Evolutionary conservation across 2,797 vertebrate genomes (phyloP), one percentile per base, ranked within the genome.

Genomic region (Erpetoichthys calabaricus): DNA sequence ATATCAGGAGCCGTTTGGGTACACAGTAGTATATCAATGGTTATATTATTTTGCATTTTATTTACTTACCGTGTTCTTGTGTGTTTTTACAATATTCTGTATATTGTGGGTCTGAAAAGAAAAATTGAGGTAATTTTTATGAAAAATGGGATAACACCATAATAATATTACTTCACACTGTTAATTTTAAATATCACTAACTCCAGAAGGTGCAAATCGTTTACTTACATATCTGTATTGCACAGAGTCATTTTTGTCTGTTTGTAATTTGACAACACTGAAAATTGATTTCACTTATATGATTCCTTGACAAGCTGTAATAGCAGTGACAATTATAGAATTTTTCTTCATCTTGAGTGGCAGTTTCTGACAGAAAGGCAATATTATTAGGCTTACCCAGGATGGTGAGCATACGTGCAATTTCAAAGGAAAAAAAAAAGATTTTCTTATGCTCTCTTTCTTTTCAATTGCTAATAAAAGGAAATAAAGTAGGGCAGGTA

Each of bases 351-450:
- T 45, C 41, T 47, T 57, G 55, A 63, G 53, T 54, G 55, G 51
- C 55, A 60, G 59, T 47, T 54, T 45, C 46, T 52, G 62, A 64
- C 59, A 60, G 52, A 56, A 58, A 64, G 46, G 59, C 59, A 49
- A 64, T 60, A 58, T 56, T 8, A 44, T 59, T 42, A 53, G 46
- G 53, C 56, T 9, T 54, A 45, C 42, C 46, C 44, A 50, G 47
- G 45, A 53, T 52, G 50, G 55, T 42, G 45, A 55, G 56, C 43
- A 43, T 25, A 51, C 8, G 51, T 10, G 53, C n/a, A 45, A 50
- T 10, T 45, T 25, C 25, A 25, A 25, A 25, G 25, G 25, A 25
- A 25, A 25, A 25, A 25, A 25, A 25, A 25, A 25, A 25, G 25
- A 25, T 49, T 49, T 7, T 49, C 47, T 5, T 7, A 49, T 49